Percentiles rank a stretch among this genome's conserved stretches.
phyloP scores from a whole-genome alignment of 1,140 invertebrate genomes.

The Caenorhabditis latens region DNA sequence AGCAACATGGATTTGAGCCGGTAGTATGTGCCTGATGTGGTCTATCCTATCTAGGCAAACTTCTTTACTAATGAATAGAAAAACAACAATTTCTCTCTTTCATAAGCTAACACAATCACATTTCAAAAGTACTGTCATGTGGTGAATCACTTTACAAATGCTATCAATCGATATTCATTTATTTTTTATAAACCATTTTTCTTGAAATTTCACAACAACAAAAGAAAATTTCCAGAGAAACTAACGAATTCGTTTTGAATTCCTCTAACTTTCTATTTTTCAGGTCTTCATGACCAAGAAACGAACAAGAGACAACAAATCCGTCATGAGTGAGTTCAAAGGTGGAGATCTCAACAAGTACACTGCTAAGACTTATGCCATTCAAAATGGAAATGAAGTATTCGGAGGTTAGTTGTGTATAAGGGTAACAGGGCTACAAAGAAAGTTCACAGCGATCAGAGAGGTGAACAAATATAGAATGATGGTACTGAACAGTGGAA shows the following conservation, averaged over 20 bases:
- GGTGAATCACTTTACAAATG: not conserved
- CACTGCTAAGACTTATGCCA: conserved; percentile 67
- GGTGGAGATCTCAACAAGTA: conserved; percentile 68
- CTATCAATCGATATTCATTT: not conserved
- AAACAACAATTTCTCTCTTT: conserved; percentile 18
- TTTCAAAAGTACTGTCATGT: not conserved
- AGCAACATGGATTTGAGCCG: conserved; percentile 69
- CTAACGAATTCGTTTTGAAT: not conserved
- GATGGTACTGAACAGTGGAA: too few relatives aligned
- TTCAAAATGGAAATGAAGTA: conserved; percentile 68
- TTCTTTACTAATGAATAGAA: conserved; percentile 9
- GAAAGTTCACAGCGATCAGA: not conserved
- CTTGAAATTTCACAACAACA: too few relatives aligned
- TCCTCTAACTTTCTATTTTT: conserved; percentile 49
- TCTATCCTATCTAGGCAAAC: conserved; percentile 5
- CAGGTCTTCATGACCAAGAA: conserved; percentile 70
- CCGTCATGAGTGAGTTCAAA: conserved; percentile 67
- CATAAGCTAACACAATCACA: not conserved
- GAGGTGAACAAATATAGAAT: too few relatives aligned
- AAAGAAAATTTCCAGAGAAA: not conserved
- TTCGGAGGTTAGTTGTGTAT: conserved; percentile 66
- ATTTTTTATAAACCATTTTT: not conserved
- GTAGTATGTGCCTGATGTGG: conserved; percentile 61
- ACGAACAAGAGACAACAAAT: conserved; percentile 65
- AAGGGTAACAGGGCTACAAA: not conserved